A percentile compares a stretch with the other conserved stretches of the same genome.
Conservation (phyloP, 2,113 vertebrate species). For the Otocyon megalotis region DNA sequence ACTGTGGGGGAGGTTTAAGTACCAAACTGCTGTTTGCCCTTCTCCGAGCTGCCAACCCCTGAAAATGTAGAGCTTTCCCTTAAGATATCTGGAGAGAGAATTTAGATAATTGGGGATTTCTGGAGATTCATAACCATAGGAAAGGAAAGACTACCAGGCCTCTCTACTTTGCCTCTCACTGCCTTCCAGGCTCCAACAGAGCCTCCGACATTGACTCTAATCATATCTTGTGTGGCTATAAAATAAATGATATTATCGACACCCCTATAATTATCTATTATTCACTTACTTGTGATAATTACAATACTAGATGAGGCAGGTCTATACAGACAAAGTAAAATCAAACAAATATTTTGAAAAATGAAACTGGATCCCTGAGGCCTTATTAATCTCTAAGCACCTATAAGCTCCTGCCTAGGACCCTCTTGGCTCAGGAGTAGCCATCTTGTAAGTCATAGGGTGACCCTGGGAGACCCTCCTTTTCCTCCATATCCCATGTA, state of each 20-base stretch:
- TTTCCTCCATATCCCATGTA: not conserved
- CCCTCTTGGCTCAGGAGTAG: not conserved
- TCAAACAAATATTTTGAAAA: conserved; percentile 63
- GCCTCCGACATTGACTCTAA: conserved; percentile 68
- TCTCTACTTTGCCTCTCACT: conserved; percentile 11
- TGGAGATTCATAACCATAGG: conserved; percentile 52
- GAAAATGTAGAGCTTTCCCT: conserved; percentile 52
- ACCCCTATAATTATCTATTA: conserved; percentile 80
- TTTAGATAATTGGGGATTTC: conserved; percentile 58
- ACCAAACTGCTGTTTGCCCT: conserved; percentile 40
- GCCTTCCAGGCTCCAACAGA: conserved; percentile 35
- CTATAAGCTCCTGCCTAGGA: not conserved
- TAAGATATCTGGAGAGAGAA: not conserved
- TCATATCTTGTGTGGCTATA: conserved; percentile 75
- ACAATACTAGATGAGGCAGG: conserved; percentile 64
- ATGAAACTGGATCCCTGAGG: conserved; percentile 32
- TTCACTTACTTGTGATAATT: conserved; percentile 69
- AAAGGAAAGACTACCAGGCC: not conserved
- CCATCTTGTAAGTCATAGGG: not conserved
- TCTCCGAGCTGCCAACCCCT: conserved; percentile 14
- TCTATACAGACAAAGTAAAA: conserved; percentile 63
- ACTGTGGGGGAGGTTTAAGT: not conserved
- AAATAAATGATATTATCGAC: conserved; percentile 75
- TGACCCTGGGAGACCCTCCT: conserved; percentile 10
- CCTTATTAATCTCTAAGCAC: conserved; percentile 26